Evolutionary conservation across 2,888 invertebrate species (phyloP).

Genomic region (Oscheius myriophilus): DNA sequence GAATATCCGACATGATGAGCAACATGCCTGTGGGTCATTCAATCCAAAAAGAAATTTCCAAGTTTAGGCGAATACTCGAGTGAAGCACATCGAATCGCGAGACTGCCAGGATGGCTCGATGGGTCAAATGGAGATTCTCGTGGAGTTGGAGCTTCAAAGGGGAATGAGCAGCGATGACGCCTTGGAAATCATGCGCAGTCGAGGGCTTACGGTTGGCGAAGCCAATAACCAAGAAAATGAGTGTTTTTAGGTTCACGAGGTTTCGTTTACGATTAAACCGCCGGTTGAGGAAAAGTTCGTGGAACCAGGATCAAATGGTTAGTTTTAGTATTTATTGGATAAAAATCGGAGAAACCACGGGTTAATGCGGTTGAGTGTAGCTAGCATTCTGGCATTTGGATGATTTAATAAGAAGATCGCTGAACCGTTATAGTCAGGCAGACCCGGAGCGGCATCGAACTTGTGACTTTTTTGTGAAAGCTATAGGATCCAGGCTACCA

Average conservation of each 20-base stretch:
- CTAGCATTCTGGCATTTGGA: too few relatives aligned
- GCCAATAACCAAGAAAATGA: background rate
- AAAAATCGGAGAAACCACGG: background rate
- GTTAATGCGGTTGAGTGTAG: background rate
- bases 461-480: too few relatives aligned
- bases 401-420: too few relatives aligned
- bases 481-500: too few relatives aligned
- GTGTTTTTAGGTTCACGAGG: constrained; percentile 54
- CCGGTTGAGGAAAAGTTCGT: constrained; percentile 49
- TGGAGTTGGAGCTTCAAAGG: constrained; percentile 49
- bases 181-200: constrained; percentile 52
- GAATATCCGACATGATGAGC: constrained; percentile 56
- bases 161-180: constrained; percentile 52
- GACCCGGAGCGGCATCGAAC: too few relatives aligned
- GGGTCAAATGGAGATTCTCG: constrained; percentile 46
- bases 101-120: constrained; percentile 50
- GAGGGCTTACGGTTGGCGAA: constrained; percentile 51
- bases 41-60: background rate
- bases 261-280: constrained; percentile 60
- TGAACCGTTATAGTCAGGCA: too few relatives aligned
- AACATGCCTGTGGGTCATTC: constrained; percentile 55
- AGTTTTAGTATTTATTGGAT: background rate
- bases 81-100: constrained; percentile 58
- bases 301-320: constrained; percentile 67
- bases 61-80: constrained; percentile 37